Base-by-base conservation (phyloP, 2,797 vertebrate species). In the Pelodytes ibericus region DNA sequence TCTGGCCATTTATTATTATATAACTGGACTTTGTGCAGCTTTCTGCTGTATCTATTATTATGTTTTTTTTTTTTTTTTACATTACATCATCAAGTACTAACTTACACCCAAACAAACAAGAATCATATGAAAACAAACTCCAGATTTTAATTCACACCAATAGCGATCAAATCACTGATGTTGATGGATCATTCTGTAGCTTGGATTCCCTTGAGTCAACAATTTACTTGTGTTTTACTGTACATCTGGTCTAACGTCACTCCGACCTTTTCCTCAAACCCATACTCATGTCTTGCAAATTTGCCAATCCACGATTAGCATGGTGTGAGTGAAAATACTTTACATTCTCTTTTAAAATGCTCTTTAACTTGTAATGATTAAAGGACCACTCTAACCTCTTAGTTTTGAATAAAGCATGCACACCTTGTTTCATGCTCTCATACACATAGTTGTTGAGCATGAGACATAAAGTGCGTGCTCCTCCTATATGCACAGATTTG, bases 171-270 rank as follows among this genome's bases (percentile, higher is more conserved):
- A 65, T 15, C 49, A 41, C 4, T 61, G n/a, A 72, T 63, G 71
- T 27, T 72, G 30, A 72, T 64, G 49, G 60, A 65, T 64, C 44
- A 29, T 56, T 64, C 31, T 73, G 71, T 64, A 73, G 22, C 51
- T 62, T 73, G 5, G 60, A 73, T 24, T 73, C 71, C 61, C 71
- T 22, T 25, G 71, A 72, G 71, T 44, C 22, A 72, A 72, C 65
- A 47, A 73, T 47, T 73, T 65, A 29, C 49, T 63, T 73, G 61
- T 64, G 57, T 29, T 73, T 36, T 56, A 73, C 60, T 73, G 71
- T 63, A 64, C 71, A 73, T 73, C 71, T 73, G 71, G 71, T 65
- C 30, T 64, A 73, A 73, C 71, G 61, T 73, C 71, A 73, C 60
- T 57, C 65, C 65, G 71, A 73, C 71, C 71, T 73, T 47, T 64